phyloP scores from a whole-genome alignment of 2,113 vertebrate genomes.

The Arizona elegans region DNA sequence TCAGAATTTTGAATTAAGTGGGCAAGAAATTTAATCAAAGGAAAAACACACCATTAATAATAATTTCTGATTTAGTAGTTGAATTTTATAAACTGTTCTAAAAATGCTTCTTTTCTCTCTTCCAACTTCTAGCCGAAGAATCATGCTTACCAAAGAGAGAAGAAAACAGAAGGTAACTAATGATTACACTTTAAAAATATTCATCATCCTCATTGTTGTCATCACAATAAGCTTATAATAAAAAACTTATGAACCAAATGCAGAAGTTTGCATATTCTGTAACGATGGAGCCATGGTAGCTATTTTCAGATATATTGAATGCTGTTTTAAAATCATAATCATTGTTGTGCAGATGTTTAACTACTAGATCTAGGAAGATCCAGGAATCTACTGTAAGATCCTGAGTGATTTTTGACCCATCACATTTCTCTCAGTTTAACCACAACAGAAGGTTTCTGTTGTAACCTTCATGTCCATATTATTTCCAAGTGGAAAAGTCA shows the following conservation, averaged over 20 bases:
- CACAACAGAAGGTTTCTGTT: too few species aligned
- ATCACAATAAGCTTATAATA: neutral
- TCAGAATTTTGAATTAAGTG: neutral
- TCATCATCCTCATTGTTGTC: neutral
- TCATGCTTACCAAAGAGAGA: slow-evolving; percentile 78
- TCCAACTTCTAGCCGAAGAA: slow-evolving; percentile 40
- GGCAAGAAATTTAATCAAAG: neutral
- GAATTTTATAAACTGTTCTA: neutral
- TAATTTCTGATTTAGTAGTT: neutral
- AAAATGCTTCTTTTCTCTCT: neutral
- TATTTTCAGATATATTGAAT: neutral
- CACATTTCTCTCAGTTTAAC: too few species aligned
- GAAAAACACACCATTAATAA: neutral
- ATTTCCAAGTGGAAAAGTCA: too few species aligned
- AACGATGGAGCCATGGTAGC: neutral
- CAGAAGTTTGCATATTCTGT: neutral
- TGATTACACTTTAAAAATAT: neutral
- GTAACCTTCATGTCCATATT: too few species aligned
- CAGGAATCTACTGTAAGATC: neutral
- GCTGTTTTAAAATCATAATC: neutral
- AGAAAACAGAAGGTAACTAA: slow-evolving; percentile 82
- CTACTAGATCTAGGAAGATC: neutral
- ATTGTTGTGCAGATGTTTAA: neutral
- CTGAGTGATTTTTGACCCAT: neutral
- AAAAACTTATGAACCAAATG: neutral